Conservation (phyloP, 2,888 invertebrate species). For the Nomada flava region DNA sequence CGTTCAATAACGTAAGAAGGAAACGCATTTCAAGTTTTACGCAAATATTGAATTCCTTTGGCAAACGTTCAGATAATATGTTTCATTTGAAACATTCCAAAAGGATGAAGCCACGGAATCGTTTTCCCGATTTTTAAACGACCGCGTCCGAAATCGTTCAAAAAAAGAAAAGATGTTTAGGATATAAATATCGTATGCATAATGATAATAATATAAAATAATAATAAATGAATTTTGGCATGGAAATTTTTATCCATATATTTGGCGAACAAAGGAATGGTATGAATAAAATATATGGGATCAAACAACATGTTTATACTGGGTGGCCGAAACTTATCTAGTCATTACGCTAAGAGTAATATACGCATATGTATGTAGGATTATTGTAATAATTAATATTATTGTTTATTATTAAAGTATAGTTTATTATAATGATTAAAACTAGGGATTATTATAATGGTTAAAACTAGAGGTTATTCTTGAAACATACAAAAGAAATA, state of each 20-base stretch:
- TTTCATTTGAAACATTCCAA: not conserved
- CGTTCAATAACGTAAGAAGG: not conserved
- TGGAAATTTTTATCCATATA: conserved; percentile 77
- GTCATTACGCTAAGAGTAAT: conserved; percentile 81
- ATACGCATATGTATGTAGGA: conserved; percentile 61
- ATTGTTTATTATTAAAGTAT: too few species aligned
- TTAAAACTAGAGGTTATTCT: too few species aligned
- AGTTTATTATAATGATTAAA: too few species aligned
- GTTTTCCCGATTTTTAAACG: not conserved
- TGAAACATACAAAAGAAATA: too few species aligned
- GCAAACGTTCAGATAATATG: too few species aligned
- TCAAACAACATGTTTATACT: conserved; percentile 81
- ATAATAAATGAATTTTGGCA: conserved; percentile 76
- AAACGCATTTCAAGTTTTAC: not conserved
- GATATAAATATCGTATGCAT: conserved; percentile 2
- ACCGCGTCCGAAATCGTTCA: conserved; percentile 4
- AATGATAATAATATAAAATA: not conserved
- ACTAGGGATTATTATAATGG: too few species aligned
- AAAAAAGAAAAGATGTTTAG: not conserved
- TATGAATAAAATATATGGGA: conserved; percentile 80
- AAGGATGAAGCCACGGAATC: too few species aligned
- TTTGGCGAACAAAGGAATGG: conserved; percentile 72
- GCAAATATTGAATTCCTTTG: not conserved
- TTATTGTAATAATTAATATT: too few species aligned
- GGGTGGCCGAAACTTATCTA: conserved; percentile 82